Evolutionary conservation across 1,140 invertebrate genomes (phyloP).

Genomic region (Drosophila pectinifera): DNA sequence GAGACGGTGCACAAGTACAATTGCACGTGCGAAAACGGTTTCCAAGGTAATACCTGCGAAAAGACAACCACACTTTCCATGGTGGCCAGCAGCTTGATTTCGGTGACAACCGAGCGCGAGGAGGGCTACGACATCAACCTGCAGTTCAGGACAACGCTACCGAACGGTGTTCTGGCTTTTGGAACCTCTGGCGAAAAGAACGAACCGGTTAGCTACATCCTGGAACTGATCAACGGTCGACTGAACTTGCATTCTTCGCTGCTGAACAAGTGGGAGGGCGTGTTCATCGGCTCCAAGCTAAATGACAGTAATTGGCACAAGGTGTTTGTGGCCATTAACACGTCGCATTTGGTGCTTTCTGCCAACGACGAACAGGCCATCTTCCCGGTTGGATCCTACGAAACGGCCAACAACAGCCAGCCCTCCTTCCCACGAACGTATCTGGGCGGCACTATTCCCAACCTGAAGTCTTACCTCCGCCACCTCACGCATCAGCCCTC

Average conservation of each 20-base stretch:
- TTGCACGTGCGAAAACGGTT: slow-evolving; percentile 93
- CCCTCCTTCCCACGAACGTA: slow-evolving; percentile 93
- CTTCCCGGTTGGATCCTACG: slow-evolving; percentile 93
- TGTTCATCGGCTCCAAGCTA: slow-evolving; percentile 92
- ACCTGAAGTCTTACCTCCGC: slow-evolving; percentile 86
- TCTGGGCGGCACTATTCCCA: slow-evolving; percentile 90
- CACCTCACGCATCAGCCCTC: slow-evolving; percentile 89
- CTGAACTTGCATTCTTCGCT: slow-evolving; percentile 94
- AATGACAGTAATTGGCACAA: slow-evolving; percentile 95
- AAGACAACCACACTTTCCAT: slow-evolving; percentile 95
- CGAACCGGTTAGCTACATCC: slow-evolving; percentile 89
- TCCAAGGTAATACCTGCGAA: slow-evolving; percentile 91
- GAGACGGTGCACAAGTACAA: slow-evolving; percentile 93
- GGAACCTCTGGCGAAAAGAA: slow-evolving; percentile 88
- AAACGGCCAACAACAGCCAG: slow-evolving; percentile 89
- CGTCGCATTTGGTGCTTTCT: slow-evolving; percentile 92
- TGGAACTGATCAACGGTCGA: slow-evolving; percentile 92
- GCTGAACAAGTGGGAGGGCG: slow-evolving; percentile 95
- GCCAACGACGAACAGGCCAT: slow-evolving; percentile 95
- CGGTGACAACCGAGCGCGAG: slow-evolving; percentile 91
- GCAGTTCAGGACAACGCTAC: slow-evolving; percentile 95
- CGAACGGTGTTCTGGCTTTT: slow-evolving; percentile 92
- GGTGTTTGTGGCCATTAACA: slow-evolving; percentile 93
- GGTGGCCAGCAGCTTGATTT: slow-evolving; percentile 90
- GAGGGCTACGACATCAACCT: slow-evolving; percentile 95